Evolutionary conservation across 2,888 invertebrate species (phyloP).

Genomic region (Aphidoletes aphidimyza): DNA sequence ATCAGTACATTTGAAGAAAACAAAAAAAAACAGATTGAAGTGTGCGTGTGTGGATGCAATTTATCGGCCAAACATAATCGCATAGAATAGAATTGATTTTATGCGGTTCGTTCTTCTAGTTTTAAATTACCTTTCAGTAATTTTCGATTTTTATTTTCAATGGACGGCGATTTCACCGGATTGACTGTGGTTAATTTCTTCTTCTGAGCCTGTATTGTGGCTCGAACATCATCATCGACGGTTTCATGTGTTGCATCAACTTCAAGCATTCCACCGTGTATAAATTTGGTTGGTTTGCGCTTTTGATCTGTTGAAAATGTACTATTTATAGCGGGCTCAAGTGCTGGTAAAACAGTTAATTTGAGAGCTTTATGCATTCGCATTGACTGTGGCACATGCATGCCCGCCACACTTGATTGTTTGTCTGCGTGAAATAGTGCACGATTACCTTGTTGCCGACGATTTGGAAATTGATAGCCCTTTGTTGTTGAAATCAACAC

Average conservation of each 20-base stretch:
- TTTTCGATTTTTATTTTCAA: conserved; percentile 57
- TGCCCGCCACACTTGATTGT: conserved; percentile 57
- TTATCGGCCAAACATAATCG: too few species aligned
- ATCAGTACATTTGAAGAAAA: not conserved
- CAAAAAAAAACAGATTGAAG: not conserved
- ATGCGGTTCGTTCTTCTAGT: conserved; percentile 3
- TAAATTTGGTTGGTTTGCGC: conserved; percentile 70
- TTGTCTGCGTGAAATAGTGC: conserved; percentile 63
- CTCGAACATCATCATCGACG: conserved; percentile 69
- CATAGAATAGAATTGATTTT: too few species aligned
- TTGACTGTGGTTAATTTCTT: conserved; percentile 30
- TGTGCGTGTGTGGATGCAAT: not conserved
- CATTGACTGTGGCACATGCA: conserved; percentile 67
- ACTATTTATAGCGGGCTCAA: conserved; percentile 58
- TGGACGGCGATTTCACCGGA: conserved; percentile 52
- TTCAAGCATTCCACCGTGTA: conserved; percentile 80
- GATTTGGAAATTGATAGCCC: conserved; percentile 71
- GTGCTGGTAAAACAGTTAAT: conserved; percentile 79
- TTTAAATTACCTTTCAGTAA: conserved; percentile 35
- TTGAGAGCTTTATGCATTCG: conserved; percentile 71
- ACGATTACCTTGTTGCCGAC: conserved; percentile 61
- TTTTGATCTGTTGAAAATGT: conserved; percentile 66
- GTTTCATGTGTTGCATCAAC: conserved; percentile 78
- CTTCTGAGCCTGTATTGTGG: conserved; percentile 50
- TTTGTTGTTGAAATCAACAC: conserved; percentile 80